These are phyloP conservation scores for Hirudo medicinalis DNA, from an alignment of 1,140 invertebrate species.

Conservation along the genomic window DNA sequence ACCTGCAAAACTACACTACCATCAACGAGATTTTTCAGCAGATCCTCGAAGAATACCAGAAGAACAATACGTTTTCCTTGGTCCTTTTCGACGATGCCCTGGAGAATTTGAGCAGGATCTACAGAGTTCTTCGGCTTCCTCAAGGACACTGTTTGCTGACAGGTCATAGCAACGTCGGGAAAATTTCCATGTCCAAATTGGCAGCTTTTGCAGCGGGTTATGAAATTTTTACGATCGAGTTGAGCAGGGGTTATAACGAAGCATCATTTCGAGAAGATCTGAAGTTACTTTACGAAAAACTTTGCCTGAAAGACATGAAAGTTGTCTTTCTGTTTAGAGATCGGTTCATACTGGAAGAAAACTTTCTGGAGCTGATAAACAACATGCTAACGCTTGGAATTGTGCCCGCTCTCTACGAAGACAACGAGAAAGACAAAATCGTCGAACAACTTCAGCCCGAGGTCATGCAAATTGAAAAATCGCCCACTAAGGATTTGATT, in stretches of 20 bases:
- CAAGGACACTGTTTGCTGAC: slow-evolving; percentile 68
- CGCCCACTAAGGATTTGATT: slow-evolving; percentile 48
- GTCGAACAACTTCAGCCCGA: slow-evolving; percentile 51
- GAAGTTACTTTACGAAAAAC: slow-evolving; percentile 59
- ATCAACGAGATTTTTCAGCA: slow-evolving; percentile 70
- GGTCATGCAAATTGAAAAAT: slow-evolving; percentile 55
- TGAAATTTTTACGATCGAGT: slow-evolving; percentile 64
- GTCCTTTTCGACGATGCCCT: slow-evolving; percentile 78
- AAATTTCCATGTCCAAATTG: slow-evolving; percentile 47
- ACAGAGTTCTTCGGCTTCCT: slow-evolving; percentile 66
- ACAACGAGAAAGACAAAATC: slow-evolving; percentile 71
- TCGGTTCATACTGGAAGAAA: slow-evolving; percentile 53
- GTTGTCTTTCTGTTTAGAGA: slow-evolving; percentile 70
- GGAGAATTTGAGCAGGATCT: slow-evolving; percentile 70
- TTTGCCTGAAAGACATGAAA: slow-evolving; percentile 62
- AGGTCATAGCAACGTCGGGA: slow-evolving; percentile 71
- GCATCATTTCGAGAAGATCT: slow-evolving; percentile 67
- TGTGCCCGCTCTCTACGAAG: slow-evolving; percentile 65
- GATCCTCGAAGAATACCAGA: slow-evolving; percentile 74
- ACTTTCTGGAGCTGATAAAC: slow-evolving; percentile 75
- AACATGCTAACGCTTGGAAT: slow-evolving; percentile 75
- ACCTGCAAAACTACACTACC: slow-evolving; percentile 72
- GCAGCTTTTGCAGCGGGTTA: slow-evolving; percentile 46
- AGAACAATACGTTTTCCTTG: slow-evolving; percentile 47
- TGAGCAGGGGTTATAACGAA: slow-evolving; percentile 68